A percentile compares a stretch with the other conserved stretches of the same genome.
phyloP scores from a whole-genome alignment of 1,140 invertebrate genomes.

The Tyrophagus putrescentiae region DNA sequence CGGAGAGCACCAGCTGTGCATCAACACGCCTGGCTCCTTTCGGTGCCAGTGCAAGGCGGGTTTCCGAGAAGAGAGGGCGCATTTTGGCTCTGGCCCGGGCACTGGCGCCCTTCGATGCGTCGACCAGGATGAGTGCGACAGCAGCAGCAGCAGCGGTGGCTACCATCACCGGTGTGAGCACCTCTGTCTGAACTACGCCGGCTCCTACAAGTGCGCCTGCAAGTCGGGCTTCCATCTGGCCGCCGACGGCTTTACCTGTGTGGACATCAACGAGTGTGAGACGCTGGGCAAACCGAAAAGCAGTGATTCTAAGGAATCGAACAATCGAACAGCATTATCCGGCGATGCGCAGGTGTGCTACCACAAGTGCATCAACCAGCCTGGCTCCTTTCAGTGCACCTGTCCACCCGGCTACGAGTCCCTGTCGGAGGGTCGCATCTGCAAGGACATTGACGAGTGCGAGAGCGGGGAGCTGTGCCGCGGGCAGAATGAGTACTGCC shows the following conservation, averaged over 20 bases:
- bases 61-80: constrained; percentile 41
- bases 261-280: constrained; percentile 72
- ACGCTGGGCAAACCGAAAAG: constrained; percentile 11
- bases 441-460: constrained; percentile 73
- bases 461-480: constrained; percentile 39
- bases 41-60: constrained; percentile 55
- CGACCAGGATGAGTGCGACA: constrained; percentile 44
- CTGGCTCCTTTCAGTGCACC: constrained; percentile 66
- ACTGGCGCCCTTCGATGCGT: constrained; percentile 26
- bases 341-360: constrained; percentile 47
- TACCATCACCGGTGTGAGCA: constrained; percentile 74
- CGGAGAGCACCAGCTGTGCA: constrained; percentile 34
- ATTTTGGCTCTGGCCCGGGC: not conserved
- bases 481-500: constrained; percentile 57
- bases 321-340: not conserved
- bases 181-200: constrained; percentile 66
- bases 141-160: constrained; percentile 35
- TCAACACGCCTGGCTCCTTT: constrained; percentile 50
- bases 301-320: not conserved
- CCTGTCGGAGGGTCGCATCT: constrained; percentile 42
- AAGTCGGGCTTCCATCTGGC: constrained; percentile 52
- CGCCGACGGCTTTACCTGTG: constrained; percentile 47
- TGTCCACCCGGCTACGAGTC: constrained; percentile 72
- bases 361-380: constrained; percentile 69
- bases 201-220: constrained; percentile 60